These are phyloP conservation scores for Nothobranchius furzeri DNA, from an alignment of 2,113 vertebrate genomes.

Conservation along the genomic window DNA sequence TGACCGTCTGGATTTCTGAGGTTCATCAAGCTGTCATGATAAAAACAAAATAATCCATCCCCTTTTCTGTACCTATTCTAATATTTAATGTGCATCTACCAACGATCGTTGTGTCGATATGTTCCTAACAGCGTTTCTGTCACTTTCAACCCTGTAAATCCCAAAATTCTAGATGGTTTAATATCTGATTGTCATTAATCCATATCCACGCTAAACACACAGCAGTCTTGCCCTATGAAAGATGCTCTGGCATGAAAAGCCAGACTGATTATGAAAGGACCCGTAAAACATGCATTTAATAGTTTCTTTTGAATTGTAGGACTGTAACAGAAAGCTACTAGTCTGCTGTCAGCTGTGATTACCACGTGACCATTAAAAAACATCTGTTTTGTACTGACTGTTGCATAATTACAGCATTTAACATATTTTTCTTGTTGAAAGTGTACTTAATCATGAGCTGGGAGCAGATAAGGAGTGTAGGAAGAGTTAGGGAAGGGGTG, in stretches of 20 bases:
- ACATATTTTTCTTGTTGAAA: background rate
- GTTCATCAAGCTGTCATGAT: too few relatives aligned
- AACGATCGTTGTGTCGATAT: background rate
- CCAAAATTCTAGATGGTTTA: constrained; percentile 1
- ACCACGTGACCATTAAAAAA: background rate
- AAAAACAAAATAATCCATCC: too few relatives aligned
- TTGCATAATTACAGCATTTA: background rate
- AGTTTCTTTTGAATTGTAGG: background rate
- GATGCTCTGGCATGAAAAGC: background rate
- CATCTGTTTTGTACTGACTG: background rate
- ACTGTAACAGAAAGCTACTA: background rate
- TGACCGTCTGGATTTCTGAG: too few relatives aligned
- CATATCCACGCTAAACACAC: constrained; percentile 12
- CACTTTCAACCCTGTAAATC: constrained; percentile 3
- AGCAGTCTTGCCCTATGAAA: background rate
- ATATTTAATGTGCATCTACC: too few relatives aligned
- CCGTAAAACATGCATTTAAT: background rate
- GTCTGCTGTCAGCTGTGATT: background rate
- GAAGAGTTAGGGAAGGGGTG: constrained; percentile 6
- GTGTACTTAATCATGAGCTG: background rate
- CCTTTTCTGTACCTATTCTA: background rate
- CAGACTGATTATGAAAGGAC: background rate
- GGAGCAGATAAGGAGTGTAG: background rate
- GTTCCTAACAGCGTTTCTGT: background rate
- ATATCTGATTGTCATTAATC: background rate